Conservation (phyloP, 2,797 vertebrate genomes). For the Brachyalestes nurse region DNA sequence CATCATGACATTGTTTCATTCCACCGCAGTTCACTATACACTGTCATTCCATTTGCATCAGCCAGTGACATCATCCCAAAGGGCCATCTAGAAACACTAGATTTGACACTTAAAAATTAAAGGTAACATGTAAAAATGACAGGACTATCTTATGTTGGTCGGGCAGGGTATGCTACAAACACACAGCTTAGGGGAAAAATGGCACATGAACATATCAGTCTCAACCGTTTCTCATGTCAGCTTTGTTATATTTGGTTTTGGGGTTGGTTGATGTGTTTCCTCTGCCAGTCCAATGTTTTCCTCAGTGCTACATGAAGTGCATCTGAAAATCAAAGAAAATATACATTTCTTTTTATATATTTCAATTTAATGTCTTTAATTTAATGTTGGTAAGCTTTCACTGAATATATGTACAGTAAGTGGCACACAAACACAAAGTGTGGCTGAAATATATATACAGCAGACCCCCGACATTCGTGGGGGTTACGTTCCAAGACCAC, state of each 20-base stretch:
- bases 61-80: constrained; percentile 60
- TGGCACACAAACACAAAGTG: too few species aligned
- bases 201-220: constrained; percentile 55
- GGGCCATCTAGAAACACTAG: constrained; percentile 59
- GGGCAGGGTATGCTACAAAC: constrained; percentile 55
- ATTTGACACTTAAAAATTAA: constrained; percentile 61
- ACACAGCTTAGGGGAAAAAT: constrained; percentile 48
- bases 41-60: constrained; percentile 60
- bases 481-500: too few species aligned
- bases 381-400: neutral
- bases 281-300: constrained; percentile 59
- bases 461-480: too few species aligned
- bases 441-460: too few species aligned
- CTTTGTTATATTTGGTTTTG: constrained; percentile 63
- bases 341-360: neutral
- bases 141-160: constrained; percentile 48
- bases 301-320: constrained; percentile 83
- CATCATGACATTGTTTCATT: constrained; percentile 64
- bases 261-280: constrained; percentile 68
- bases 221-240: constrained; percentile 54
- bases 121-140: constrained; percentile 59
- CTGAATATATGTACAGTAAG: neutral
- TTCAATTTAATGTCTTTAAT: neutral
- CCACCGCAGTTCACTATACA: constrained; percentile 64
- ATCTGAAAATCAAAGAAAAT: constrained; percentile 72